Percentiles rank a stretch among this genome's conserved stretches.
Conservation (phyloP, 1,140 invertebrate genomes). For the Macrobrachium rosenbergii region DNA sequence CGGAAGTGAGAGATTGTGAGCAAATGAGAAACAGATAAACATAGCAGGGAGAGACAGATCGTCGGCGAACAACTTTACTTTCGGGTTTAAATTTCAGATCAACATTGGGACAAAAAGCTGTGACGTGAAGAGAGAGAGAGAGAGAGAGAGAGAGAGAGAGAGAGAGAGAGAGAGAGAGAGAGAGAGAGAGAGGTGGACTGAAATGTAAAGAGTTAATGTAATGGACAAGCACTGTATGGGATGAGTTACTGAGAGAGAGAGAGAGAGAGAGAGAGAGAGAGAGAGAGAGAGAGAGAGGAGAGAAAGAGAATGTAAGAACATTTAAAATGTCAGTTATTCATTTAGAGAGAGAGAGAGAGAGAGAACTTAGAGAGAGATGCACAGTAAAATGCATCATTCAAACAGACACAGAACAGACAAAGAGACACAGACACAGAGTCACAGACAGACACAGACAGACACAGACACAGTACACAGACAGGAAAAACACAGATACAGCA, state of each 20-base stretch:
- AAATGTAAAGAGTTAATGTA: no score
- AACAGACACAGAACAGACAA: background rate
- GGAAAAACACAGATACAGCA: no score
- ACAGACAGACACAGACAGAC: background rate
- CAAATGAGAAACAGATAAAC: no score
- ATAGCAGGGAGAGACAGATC: background rate
- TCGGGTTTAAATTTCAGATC: no score
- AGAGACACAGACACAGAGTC: background rate
- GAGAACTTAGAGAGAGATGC: no score
- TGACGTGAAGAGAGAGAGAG: background rate
- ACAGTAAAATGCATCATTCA: no score
- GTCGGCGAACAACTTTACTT: no score
- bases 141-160: conserved; percentile 18
- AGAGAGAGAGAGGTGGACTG: background rate
- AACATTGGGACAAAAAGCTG: background rate
- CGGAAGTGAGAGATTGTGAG: background rate
- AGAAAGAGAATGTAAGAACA: no score
- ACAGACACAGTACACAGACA: no score
- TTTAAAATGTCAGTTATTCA: no score
- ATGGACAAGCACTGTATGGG: no score
- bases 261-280: conserved; percentile 36
- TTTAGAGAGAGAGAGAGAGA: conserved; percentile 24
- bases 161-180: background rate
- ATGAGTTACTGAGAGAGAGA: conserved; percentile 26
- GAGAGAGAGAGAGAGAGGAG: background rate